Evolutionary conservation across 1,140 invertebrate species (phyloP).

Genomic region (Brachionus plicatilis): DNA sequence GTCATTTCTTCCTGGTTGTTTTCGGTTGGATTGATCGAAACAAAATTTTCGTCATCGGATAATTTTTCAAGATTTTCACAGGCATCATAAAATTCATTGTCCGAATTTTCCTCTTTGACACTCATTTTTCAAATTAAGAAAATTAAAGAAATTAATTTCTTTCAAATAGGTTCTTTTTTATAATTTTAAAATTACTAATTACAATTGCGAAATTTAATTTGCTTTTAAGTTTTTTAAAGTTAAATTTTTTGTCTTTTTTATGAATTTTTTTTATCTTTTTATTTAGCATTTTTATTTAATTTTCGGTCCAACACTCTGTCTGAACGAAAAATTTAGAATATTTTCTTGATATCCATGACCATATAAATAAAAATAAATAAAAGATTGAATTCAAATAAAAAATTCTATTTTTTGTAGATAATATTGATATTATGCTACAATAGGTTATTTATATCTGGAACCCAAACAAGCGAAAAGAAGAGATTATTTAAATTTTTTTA

Average conservation of each 20-base stretch:
- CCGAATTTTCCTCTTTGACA: background rate
- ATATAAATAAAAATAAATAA: no score
- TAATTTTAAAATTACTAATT: background rate
- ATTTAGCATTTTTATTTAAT: background rate
- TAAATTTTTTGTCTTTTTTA: background rate
- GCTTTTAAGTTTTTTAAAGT: background rate
- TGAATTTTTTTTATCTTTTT: background rate
- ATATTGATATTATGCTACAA: no score
- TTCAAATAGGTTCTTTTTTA: background rate
- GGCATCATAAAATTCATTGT: constrained; percentile 31
- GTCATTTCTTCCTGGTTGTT: background rate
- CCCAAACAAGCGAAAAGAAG: no score
- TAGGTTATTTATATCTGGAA: no score
- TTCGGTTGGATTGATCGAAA: background rate
- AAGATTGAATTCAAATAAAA: no score
- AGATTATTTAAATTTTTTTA: no score
- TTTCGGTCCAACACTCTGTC: no score
- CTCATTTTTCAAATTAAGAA: constrained; percentile 23
- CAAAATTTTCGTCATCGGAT: constrained; percentile 12
- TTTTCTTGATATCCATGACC: no score
- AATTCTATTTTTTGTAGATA: no score
- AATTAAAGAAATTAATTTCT: background rate
- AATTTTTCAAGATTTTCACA: background rate
- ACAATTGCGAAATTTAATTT: background rate
- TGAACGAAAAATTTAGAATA: no score